Percentiles rank a stretch among this genome's conserved stretches.
phyloP scores from a whole-genome alignment of 1,140 invertebrate species.

The Trichonephila clavipes region DNA sequence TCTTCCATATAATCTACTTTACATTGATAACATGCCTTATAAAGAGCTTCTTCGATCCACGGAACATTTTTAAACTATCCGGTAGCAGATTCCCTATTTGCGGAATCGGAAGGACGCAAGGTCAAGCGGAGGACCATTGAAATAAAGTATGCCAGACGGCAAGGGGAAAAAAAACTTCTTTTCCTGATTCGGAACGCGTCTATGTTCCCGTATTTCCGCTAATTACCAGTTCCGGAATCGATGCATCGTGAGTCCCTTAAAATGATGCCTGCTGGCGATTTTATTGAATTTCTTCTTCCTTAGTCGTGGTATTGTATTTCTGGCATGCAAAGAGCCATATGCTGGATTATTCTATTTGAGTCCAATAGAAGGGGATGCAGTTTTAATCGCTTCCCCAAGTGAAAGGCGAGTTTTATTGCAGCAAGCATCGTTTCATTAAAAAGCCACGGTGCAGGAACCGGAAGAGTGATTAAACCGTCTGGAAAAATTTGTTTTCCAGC shows the following conservation, averaged over 20 bases:
- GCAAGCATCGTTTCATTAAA: slow-evolving; percentile 33
- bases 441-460: not conserved
- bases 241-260: slow-evolving; percentile 29
- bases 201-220: slow-evolving; percentile 33
- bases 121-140: slow-evolving; percentile 25
- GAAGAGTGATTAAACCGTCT: slow-evolving; percentile 43
- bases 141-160: slow-evolving; percentile 14
- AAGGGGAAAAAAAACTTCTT: not conserved
- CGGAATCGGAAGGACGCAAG: not conserved
- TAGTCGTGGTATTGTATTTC: not conserved
- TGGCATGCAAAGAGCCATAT: slow-evolving; percentile 4
- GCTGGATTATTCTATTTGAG: slow-evolving; percentile 40
- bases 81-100: not conserved
- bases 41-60: not conserved
- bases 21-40: not conserved
- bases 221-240: slow-evolving; percentile 26
- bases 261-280: slow-evolving; percentile 40
- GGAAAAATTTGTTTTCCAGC: slow-evolving; percentile 5
- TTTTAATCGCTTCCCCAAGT: not conserved
- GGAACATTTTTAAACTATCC: not conserved
- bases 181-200: slow-evolving; percentile 20
- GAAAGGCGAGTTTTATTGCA: slow-evolving; percentile 36
- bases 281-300: slow-evolving; percentile 29
- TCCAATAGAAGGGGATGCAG: not conserved
- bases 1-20: slow-evolving; percentile 4